phyloP scores from a whole-genome alignment of 2,888 invertebrate genomes.

The Epinotia brunnichana region DNA sequence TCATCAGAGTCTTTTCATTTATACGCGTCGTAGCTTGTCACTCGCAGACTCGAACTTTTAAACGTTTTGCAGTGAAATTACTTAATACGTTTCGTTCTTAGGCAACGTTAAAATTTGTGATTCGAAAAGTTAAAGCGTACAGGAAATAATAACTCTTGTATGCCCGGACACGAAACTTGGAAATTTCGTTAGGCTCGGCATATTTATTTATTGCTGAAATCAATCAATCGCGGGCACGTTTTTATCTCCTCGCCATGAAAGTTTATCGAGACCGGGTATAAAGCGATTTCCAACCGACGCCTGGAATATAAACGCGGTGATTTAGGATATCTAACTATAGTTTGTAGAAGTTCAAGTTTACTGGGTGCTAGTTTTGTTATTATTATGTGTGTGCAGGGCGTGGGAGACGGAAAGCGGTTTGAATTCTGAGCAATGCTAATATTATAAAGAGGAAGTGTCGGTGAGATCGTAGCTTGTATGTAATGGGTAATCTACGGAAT shows the following conservation, averaged over 20 bases:
- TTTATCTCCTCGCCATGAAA: constrained; percentile 40
- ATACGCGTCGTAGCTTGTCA: constrained; percentile 12
- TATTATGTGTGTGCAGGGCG: background rate
- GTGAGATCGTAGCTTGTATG: too few relatives aligned
- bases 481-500: too few relatives aligned
- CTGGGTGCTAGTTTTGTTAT: background rate
- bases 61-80: constrained; percentile 18
- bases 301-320: constrained; percentile 11
- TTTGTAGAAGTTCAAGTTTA: constrained; percentile 12
- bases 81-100: background rate
- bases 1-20: background rate
- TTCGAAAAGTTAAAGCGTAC: constrained; percentile 10
- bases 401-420: background rate
- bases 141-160: constrained; percentile 17
- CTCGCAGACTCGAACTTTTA: constrained; percentile 21
- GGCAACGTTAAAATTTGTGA: constrained; percentile 16
- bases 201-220: constrained; percentile 39
- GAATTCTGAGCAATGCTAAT: background rate
- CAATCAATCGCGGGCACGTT: constrained; percentile 38
- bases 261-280: constrained; percentile 33
- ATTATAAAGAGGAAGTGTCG: too few relatives aligned
- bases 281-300: constrained; percentile 10
- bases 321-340: constrained; percentile 4
- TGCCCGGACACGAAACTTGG: background rate
- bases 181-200: constrained; percentile 22